These are phyloP conservation scores for Catharus fuscescens DNA, from an alignment of 2,113 vertebrate genomes.

Conservation along the genomic window DNA sequence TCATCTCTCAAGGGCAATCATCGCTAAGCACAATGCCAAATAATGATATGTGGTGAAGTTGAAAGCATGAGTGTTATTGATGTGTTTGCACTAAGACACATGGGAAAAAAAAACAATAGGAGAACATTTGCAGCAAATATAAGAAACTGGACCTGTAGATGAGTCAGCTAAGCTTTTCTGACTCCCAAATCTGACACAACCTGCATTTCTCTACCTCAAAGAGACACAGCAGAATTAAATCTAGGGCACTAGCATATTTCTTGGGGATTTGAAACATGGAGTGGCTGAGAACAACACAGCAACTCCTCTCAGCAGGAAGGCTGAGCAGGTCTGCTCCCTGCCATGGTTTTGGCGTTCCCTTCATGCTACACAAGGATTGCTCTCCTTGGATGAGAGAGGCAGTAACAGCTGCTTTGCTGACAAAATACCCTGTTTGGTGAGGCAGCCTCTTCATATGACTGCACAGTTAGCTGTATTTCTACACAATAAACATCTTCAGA, in stretches of 20 bases:
- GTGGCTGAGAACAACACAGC: not conserved
- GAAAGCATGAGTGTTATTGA: not conserved
- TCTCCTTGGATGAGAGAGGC: not conserved
- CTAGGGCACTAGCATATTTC: not conserved
- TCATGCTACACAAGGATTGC: not conserved
- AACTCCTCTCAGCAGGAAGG: not conserved
- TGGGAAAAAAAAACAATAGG: fast-evolving
- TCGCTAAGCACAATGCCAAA: not conserved
- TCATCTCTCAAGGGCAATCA: not conserved
- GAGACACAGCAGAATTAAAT: not conserved
- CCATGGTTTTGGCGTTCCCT: fast-evolving
- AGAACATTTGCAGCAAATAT: not conserved
- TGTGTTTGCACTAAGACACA: not conserved
- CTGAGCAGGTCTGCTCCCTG: not conserved
- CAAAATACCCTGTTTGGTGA: not conserved
- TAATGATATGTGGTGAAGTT: not conserved
- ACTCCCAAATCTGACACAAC: not conserved
- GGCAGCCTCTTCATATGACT: not conserved
- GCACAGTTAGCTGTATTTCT: not conserved
- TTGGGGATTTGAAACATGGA: not conserved
- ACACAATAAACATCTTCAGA: not conserved
- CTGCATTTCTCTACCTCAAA: not conserved
- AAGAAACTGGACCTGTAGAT: not conserved
- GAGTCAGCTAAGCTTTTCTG: not conserved
- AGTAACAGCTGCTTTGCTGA: not conserved